Evolutionary conservation across 53 echinoderm and acorn worm species (phyloP), one percentile per base, ranked within the genome.

Genomic region (Stichopus horrens): DNA sequence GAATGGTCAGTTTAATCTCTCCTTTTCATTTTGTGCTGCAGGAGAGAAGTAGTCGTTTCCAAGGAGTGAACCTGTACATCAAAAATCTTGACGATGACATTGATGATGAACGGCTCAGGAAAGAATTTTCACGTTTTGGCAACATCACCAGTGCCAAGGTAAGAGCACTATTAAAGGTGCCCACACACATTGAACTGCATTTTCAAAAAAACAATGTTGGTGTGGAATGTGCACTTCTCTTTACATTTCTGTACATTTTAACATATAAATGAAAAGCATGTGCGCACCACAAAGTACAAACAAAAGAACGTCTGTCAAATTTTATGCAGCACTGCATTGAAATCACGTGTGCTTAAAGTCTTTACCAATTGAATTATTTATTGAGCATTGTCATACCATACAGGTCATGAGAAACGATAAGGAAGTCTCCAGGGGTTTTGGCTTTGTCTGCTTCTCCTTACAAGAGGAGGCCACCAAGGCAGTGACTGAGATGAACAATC

Each of bases 121-220:
- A 96, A 86, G 96, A 96, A 73, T 96, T 96, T 92, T 84, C 88
- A 76, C 89, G 90, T 76, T 96, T 95, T 83, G 96, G 96, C 20
- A 95, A 95, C 87, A 96, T 96, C 90, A 95, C 96, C 55, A 95
- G 96, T 78, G 96, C 93, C 21, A 96, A 95, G 92, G 96, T 96
- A 66, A 18, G 71, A 16, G 37, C 37, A 37, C 37, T 37, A 37
- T 37, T 37, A 37, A 37, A 37, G 37, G 37, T 37, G 37, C 37
- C 37, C 37, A 1, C 37, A 37, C 37, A 37, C 37, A 37, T 0
- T 37, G 37, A 37, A 37, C 37, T 37, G 37, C 37, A 37, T 37
- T 37, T 37, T 37, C 37, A 37, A 37, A 37, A 37, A 37, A 37
- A 37, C 37, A 37, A 37, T 37, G 37, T 37, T 37, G 37, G 37